These are phyloP conservation scores for Bufotes viridis DNA, from an alignment of 2,797 vertebrate genomes.

Conservation along the genomic window DNA sequence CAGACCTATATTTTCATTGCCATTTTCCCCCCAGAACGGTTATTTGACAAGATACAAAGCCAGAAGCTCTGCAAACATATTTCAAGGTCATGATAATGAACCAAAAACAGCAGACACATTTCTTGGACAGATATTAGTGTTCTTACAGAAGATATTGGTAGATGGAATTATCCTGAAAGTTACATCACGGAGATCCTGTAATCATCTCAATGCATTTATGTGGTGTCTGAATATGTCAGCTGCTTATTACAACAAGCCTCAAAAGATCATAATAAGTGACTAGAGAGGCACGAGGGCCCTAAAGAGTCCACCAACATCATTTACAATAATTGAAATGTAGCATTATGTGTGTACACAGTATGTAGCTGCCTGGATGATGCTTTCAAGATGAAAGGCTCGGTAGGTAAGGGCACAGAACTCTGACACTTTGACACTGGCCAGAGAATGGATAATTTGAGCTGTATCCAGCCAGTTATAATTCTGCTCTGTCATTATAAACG, in stretches of 20 bases:
- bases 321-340: background rate
- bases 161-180: background rate
- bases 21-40: background rate
- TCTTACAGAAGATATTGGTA: background rate
- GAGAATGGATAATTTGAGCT: too few relatives aligned
- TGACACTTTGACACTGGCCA: too few relatives aligned
- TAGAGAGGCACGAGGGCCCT: conserved; percentile 5
- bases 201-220: background rate
- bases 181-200: conserved; percentile 1
- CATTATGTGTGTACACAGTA: conserved; percentile 23
- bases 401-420: too few relatives aligned
- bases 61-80: background rate
- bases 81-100: background rate
- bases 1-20: background rate
- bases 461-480: too few relatives aligned
- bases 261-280: background rate
- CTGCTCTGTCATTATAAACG: background rate
- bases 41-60: background rate
- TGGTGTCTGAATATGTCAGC: background rate
- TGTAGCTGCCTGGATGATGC: background rate
- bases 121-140: background rate
- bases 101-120: background rate
- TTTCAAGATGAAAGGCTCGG: too few relatives aligned
- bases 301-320: background rate
- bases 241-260: conserved; percentile 27